Evolutionary conservation across 2,797 vertebrate genomes (phyloP).

Genomic region (Enteromius viviparus): DNA sequence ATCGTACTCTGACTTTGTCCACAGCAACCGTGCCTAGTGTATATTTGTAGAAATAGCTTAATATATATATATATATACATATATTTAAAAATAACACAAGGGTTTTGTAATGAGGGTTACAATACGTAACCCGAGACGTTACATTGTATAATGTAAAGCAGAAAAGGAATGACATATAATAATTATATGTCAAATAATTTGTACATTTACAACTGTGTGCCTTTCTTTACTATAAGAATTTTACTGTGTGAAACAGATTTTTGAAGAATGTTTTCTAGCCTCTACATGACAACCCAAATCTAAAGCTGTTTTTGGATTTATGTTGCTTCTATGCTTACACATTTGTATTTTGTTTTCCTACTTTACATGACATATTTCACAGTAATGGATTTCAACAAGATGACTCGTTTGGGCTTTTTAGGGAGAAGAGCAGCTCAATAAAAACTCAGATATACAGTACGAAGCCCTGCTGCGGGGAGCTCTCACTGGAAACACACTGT

Average conservation of each 20-base stretch:
- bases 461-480: slow-evolving; percentile 33
- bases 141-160: not conserved
- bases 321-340: not conserved
- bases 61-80: no score
- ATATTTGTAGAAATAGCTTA: no score
- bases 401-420: slow-evolving; percentile 39
- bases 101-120: no score
- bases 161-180: not conserved
- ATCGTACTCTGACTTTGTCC: no score
- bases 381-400: slow-evolving; percentile 40
- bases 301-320: not conserved
- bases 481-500: slow-evolving; percentile 42
- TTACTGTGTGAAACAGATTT: not conserved
- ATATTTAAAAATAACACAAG: no score
- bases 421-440: slow-evolving; percentile 34
- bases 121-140: no score
- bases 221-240: not conserved
- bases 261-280: not conserved
- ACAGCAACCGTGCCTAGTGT: no score
- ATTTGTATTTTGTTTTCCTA: not conserved
- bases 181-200: not conserved
- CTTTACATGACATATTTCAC: slow-evolving; percentile 3
- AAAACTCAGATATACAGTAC: slow-evolving; percentile 34
- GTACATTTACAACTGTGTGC: not conserved
- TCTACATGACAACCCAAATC: not conserved